Evolutionary conservation across 2,113 vertebrate genomes (phyloP).

Genomic region (Carettochelys insculpta): DNA sequence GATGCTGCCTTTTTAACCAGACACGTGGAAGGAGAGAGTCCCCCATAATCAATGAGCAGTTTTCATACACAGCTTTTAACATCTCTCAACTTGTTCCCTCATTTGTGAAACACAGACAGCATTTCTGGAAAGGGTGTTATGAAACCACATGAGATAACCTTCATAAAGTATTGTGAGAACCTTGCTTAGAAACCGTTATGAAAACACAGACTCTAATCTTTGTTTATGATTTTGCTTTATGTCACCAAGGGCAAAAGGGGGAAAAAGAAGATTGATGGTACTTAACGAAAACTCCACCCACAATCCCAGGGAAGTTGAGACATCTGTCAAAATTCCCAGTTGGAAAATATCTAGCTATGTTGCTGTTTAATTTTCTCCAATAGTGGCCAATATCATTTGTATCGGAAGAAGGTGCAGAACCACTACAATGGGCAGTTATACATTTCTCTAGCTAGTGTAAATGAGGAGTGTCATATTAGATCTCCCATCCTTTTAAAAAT

Average conservation of each 20-base stretch:
- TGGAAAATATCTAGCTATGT: rapidly evolving
- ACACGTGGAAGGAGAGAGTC: not conserved
- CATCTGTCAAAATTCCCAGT: rapidly evolving
- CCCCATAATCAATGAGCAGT: not conserved
- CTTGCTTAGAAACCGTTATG: not conserved
- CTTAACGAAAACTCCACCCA: rapidly evolving
- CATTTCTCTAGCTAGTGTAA: not conserved
- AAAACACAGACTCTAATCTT: not conserved
- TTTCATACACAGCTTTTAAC: not conserved
- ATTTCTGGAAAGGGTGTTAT: too few species aligned
- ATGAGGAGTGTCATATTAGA: not conserved
- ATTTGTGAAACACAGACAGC: not conserved
- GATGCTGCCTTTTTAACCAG: not conserved
- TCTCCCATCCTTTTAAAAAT: not conserved
- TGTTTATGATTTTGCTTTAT: not conserved
- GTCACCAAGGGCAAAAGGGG: rapidly evolving
- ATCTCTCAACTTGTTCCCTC: not conserved
- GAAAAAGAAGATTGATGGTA: not conserved
- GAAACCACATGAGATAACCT: not conserved
- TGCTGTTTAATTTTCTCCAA: not conserved
- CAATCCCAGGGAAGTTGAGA: rapidly evolving
- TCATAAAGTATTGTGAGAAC: not conserved
- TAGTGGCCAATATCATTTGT: rapidly evolving
- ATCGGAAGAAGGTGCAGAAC: not conserved
- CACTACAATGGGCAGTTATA: rapidly evolving